phyloP scores from a whole-genome alignment of 2,797 vertebrate species.

The Loris lydekkerianus region DNA sequence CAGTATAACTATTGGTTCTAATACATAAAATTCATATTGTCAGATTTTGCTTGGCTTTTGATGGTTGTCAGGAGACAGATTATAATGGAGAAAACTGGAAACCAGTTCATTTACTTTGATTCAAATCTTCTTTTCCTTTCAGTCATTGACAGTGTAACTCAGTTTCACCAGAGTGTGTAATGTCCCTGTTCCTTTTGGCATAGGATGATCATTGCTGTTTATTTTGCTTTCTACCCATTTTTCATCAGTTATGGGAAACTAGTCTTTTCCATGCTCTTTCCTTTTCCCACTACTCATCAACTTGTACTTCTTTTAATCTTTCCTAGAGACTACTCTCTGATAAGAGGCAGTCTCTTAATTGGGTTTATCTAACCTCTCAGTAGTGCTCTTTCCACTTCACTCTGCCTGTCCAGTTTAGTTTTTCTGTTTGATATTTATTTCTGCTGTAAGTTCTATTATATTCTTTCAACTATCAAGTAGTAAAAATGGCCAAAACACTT shows the following conservation, averaged over 20 bases:
- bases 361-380: neutral
- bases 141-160: neutral
- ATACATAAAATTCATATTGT: neutral
- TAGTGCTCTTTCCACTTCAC: conserved; percentile 5
- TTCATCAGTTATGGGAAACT: neutral
- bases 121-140: conserved; percentile 1
- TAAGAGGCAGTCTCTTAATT: conserved; percentile 10
- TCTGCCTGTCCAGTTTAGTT: conserved; percentile 13
- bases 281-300: conserved; percentile 21
- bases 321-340: neutral
- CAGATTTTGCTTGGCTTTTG: conserved; percentile 16
- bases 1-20: neutral
- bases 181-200: neutral
- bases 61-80: neutral
- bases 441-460: conserved; percentile 1
- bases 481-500: conserved; percentile 50
- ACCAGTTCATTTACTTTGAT: conserved; percentile 29
- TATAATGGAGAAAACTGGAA: conserved; percentile 9
- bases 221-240: conserved; percentile 51
- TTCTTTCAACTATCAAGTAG: conserved; percentile 17
- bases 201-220: conserved; percentile 23
- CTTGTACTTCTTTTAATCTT: conserved; percentile 58
- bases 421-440: conserved; percentile 54
- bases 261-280: neutral
- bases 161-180: conserved; percentile 34